Evolutionary conservation across 2,888 invertebrate genomes (phyloP).

Genomic region (Eilema caniola): DNA sequence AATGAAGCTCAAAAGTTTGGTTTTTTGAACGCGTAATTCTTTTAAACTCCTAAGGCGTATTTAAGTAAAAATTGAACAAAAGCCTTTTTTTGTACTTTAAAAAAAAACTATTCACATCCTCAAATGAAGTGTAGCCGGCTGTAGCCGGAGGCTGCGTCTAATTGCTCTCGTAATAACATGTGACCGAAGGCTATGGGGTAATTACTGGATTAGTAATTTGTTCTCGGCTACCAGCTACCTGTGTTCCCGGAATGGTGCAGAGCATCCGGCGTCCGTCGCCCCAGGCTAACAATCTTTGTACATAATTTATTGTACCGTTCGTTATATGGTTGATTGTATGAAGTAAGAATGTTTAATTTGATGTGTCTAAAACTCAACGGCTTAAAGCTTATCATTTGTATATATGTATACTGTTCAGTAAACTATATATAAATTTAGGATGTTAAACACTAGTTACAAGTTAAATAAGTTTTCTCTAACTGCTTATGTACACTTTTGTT

Average conservation of each 20-base stretch:
- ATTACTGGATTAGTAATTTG: constrained; percentile 80
- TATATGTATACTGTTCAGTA: too few relatives aligned
- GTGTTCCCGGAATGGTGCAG: constrained; percentile 69
- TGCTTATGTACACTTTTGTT: too few relatives aligned
- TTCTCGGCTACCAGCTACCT: constrained; percentile 72
- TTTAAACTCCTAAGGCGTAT: not conserved
- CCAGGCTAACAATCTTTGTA: constrained; percentile 46
- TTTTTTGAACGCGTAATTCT: too few relatives aligned
- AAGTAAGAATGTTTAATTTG: not conserved
- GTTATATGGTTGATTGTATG: not conserved
- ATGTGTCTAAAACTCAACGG: not conserved
- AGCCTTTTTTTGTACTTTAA: not conserved
- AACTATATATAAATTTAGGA: too few relatives aligned
- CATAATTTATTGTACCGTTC: constrained; percentile 40
- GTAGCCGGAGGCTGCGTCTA: constrained; percentile 37
- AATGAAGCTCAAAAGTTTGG: too few relatives aligned
- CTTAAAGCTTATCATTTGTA: not conserved
- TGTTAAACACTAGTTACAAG: too few relatives aligned
- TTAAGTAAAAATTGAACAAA: not conserved
- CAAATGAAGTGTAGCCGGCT: constrained; percentile 14
- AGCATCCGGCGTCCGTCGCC: constrained; percentile 65
- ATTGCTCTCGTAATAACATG: constrained; percentile 58
- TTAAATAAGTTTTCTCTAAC: too few relatives aligned
- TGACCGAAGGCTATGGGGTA: constrained; percentile 61
- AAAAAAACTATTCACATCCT: not conserved